Percentiles rank a stretch among this genome's conserved stretches.
Conservation (phyloP, 1,140 invertebrate species). For the Batillaria attramentaria region DNA sequence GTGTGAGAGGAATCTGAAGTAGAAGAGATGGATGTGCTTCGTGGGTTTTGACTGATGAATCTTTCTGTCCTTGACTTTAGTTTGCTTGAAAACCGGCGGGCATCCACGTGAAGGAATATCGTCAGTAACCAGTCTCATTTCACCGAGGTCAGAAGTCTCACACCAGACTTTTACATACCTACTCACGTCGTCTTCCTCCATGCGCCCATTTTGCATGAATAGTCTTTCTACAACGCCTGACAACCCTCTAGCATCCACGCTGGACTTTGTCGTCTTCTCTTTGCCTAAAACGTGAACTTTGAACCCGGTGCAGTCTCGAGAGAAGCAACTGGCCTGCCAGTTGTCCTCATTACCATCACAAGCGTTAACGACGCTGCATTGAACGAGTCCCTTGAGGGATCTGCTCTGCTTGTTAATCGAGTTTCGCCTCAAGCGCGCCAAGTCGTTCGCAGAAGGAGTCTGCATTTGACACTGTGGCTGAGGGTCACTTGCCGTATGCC, state of each 20-base stretch:
- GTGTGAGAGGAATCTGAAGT: constrained; percentile 14
- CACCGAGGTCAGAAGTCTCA: neutral
- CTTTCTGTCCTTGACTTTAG: too few relatives aligned
- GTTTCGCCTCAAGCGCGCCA: neutral
- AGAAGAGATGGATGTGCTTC: constrained; percentile 18
- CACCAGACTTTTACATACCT: neutral
- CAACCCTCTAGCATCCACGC: neutral
- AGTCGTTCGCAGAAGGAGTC: neutral
- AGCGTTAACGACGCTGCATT: neutral
- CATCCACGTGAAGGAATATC: neutral
- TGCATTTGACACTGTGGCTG: neutral
- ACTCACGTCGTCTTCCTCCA: neutral
- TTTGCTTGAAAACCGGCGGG: neutral
- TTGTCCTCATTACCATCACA: neutral
- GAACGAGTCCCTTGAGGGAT: neutral
- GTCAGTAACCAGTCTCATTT: neutral
- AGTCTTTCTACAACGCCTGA: neutral
- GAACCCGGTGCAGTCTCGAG: neutral
- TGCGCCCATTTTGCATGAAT: neutral
- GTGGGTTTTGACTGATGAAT: neutral
- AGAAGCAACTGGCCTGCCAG: neutral
- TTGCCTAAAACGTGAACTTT: neutral
- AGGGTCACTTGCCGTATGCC: neutral
- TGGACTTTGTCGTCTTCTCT: neutral
- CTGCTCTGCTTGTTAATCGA: neutral